Conservation (phyloP, 2,113 vertebrate species). For the Acanthochromis polyacanthus region DNA sequence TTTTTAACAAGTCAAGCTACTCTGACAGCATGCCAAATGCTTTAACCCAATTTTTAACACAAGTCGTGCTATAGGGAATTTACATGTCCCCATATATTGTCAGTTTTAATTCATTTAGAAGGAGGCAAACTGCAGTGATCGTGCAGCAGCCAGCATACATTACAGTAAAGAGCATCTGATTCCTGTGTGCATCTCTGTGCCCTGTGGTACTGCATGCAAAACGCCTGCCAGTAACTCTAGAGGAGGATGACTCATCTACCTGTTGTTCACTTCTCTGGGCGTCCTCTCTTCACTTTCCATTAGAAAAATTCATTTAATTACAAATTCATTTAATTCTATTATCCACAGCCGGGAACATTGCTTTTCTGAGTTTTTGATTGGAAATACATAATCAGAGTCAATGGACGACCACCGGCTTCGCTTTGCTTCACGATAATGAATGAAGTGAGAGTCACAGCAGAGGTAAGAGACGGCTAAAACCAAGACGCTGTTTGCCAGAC, state of each 20-base stretch:
- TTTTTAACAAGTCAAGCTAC: not conserved
- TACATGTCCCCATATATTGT: not conserved
- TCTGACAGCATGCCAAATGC: too few species aligned
- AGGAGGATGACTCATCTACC: constrained; percentile 53
- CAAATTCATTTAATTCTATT: constrained; percentile 53
- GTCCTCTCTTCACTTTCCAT: constrained; percentile 38
- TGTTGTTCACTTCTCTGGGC: constrained; percentile 37
- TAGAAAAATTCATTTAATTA: constrained; percentile 54
- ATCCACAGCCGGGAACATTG: constrained; percentile 39
- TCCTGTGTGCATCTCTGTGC: constrained; percentile 20
- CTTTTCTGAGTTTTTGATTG: constrained; percentile 31
- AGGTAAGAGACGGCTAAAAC: constrained; percentile 12
- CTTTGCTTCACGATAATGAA: constrained; percentile 34
- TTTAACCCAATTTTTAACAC: too few species aligned
- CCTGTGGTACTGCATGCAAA: constrained; percentile 41
- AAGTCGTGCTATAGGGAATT: not conserved
- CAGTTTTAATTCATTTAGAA: not conserved
- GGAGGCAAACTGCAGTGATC: not conserved
- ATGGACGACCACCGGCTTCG: constrained; percentile 20
- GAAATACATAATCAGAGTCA: constrained; percentile 33
- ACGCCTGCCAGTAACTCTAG: constrained; percentile 11
- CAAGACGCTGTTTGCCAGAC: not conserved
- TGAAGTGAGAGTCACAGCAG: constrained; percentile 43
- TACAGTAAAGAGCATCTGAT: constrained; percentile 16
- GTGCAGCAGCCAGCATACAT: constrained; percentile 16